Evolutionary conservation across 2,797 vertebrate genomes (phyloP), one percentile per base, ranked within the genome.

Genomic region (Liasis olivaceus): DNA sequence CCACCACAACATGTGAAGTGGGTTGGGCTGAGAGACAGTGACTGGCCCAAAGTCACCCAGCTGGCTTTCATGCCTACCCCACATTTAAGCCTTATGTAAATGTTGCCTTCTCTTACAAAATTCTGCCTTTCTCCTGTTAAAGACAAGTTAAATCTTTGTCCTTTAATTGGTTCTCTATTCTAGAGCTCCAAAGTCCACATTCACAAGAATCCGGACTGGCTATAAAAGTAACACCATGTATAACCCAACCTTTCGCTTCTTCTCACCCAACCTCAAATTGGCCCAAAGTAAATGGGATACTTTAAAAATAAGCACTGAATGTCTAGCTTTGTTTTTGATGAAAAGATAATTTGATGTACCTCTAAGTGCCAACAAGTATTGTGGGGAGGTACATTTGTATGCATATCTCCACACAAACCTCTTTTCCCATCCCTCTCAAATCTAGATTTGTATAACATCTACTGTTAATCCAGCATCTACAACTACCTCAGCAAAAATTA

Each of bases 101-200:
- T 93, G 91, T 89, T 93, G 93, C 85, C 89, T 0, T 0, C 89
- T 31, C 92, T 94, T 94, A 88, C 93, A 89, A 95, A 94, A 92
- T 6, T 64, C 93, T 85, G 51, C 92, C 90, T 95, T 90, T 90
- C 42, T 56, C 90, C 89, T 64, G 64, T 95, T 81, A 47, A 77
- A 93, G 51, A 92, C 93, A 96, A 22, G 20, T 15, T 63, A 85
- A 86, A 90, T 28, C 24, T 91, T 95, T 94, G 95, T 90, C 94
- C 89, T 96, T 94, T 77, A 91, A 94, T 94, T 94, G 93, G 93
- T 95, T 93, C 94, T 94, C 93, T 85, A 13, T 42, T 9, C n/a
- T 28, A 47, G 24, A 28, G 31, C 6, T 63, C 24, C 17, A 87
- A 56, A 54, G 8, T 54, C 51, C 51, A 54, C 51, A 54, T 8